Percentiles rank a stretch among this genome's conserved stretches.
Conservation (phyloP, 2,113 vertebrate genomes). For the Pterophyllum scalare region DNA sequence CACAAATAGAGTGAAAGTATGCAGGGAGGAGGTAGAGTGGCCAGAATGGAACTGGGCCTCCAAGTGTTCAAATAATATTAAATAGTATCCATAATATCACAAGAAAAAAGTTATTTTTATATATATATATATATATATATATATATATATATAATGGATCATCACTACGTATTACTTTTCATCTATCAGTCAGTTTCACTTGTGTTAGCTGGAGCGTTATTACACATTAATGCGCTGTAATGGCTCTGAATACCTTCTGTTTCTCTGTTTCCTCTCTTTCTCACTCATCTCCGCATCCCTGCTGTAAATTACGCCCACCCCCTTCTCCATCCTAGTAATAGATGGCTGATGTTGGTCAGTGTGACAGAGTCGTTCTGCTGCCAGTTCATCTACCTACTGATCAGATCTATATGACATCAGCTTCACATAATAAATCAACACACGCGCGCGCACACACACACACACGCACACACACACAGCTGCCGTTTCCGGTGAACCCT, state of each 20-base stretch:
- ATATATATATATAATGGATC: no score
- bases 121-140: no score
- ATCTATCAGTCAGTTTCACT: background rate
- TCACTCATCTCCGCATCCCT: background rate
- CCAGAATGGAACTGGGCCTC: background rate
- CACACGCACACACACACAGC: constrained; percentile 4
- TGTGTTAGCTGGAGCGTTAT: background rate
- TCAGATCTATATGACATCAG: constrained; percentile 52
- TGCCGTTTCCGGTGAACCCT: constrained; percentile 15
- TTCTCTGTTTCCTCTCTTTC: background rate
- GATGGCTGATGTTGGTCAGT: constrained; percentile 52
- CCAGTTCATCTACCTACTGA: constrained; percentile 56
- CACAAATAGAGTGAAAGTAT: background rate
- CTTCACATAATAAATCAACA: constrained; percentile 56
- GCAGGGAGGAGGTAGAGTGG: background rate
- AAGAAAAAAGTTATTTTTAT: no score
- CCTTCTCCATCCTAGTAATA: constrained; percentile 33
- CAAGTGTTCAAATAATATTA: background rate
- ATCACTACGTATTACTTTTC: no score
- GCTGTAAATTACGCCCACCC: constrained; percentile 15
- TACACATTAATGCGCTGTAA: background rate
- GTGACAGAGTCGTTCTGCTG: constrained; percentile 56
- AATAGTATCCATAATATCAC: background rate
- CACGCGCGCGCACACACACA: constrained; percentile 14
- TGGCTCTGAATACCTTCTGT: background rate